Evolutionary conservation across 1,140 invertebrate genomes (phyloP), one percentile per base, ranked within the genome.

Genomic region (Drosophila truncata): DNA sequence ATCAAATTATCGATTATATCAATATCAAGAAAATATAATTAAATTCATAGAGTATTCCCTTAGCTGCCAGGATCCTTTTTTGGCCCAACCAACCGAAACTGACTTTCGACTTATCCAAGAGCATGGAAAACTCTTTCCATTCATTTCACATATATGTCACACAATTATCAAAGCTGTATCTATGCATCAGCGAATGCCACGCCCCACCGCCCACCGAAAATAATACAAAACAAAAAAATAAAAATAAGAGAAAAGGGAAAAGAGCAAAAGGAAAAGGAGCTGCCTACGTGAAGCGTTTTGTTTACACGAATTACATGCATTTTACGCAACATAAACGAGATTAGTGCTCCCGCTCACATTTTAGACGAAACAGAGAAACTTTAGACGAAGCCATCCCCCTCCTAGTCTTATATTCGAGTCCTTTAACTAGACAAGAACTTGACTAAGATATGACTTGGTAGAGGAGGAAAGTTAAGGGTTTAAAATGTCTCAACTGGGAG

Each of bases 291-390:
- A 23, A 39, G 42, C 59, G 62, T 50, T 83, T 75, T 87, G 83
- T 87, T 87, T 87, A 87, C 80, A 88, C 84, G 67, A 82, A 87
- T 87, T 87, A 87, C 84, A 83, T 87, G 84, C 84, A 87, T 87
- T 87, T 87, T 87, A 87, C 83, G 83, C 83, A 83, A 87, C 83
- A 87, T 87, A 87, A 87, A 87, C 83, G 84, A 87, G 83, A 87
- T 87, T 87, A 87, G 84, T 87, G 83, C 83, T 67, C 58, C 58
- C 81, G 77, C 76, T 87, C 78, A 65, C 80, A 80, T 77, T 79
- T 77, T 46, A 39, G 77, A 64, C 77, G 44, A 80, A 84, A 64
- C 54, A 31, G 54, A 41, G 58, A 64, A 23, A n/a, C 54, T 60
- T 54, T 54, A 54, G 29, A 54, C 29, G 50, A 54, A 78, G 49